phyloP scores from a whole-genome alignment of 2,888 invertebrate genomes.

The Metopia argyrocephala region DNA sequence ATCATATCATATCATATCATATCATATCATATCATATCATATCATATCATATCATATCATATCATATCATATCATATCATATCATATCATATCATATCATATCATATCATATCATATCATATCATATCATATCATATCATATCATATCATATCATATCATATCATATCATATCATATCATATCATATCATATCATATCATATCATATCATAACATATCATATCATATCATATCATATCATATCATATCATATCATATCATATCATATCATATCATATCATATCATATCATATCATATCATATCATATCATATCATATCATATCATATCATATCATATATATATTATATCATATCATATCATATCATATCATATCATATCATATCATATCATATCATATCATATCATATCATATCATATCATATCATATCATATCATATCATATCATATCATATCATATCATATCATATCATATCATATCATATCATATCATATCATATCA shows the following conservation, averaged over 20 bases:
- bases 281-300: slow-evolving; percentile 26
- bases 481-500: slow-evolving; percentile 16
- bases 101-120: slow-evolving; percentile 25
- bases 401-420: slow-evolving; percentile 16
- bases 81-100: slow-evolving; percentile 17
- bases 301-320: slow-evolving; percentile 29
- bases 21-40: slow-evolving; percentile 39
- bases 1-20: slow-evolving; percentile 39
- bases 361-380: slow-evolving; percentile 29
- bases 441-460: slow-evolving; percentile 25
- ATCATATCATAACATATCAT: slow-evolving; percentile 23
- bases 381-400: slow-evolving; percentile 4
- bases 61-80: slow-evolving; percentile 18
- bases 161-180: slow-evolving; percentile 23
- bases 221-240: slow-evolving; percentile 28
- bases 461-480: slow-evolving; percentile 20
- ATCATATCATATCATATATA: slow-evolving; percentile 21
- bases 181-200: slow-evolving; percentile 25
- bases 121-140: slow-evolving; percentile 18
- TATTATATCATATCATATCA: slow-evolving; percentile 39
- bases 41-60: slow-evolving; percentile 22
- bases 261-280: slow-evolving; percentile 28
- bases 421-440: slow-evolving; percentile 18
- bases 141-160: slow-evolving; percentile 18
- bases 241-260: slow-evolving; percentile 31